Evolutionary conservation across 2,797 vertebrate species (phyloP), one percentile per base, ranked within the genome.

Genomic region (Sphaeramia orbicularis): DNA sequence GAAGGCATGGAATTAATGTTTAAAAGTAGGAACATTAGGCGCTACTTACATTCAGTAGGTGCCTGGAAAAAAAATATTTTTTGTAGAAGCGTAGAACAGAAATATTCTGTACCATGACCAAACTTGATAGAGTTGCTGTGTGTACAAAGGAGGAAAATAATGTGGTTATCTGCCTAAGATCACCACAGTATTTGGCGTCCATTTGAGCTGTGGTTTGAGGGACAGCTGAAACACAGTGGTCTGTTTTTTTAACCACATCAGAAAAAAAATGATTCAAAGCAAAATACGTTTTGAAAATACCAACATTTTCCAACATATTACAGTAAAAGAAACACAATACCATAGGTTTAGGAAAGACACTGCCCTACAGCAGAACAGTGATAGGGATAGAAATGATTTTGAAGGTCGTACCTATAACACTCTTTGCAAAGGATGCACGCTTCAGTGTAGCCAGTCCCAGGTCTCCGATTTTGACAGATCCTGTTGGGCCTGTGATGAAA

Each of bases 391-490:
- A 85, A 85, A 72, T 66, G 65, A 81, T 71, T 74, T 78, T 7
- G 40, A 68, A 83, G 69, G 69, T 87, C 96, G 84, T 96, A 99
- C 97, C 97, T 97, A 99, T 99, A 68, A 99, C 98, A 86, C 97
- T 99, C 93, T 99, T 99, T 92, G 98, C 97, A 92, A 99, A 99
- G 62, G 98, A 99, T 71, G 98, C 91, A 15, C 98, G 93, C 92
- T 99, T 99, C 65, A 99, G 90, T 6, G 98, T 99, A 55, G 98
- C 98, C 83, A 99, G 91, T 71, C 98, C 98, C 6, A 99, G 92
- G 90, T 99, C 98, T 88, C 98, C 98, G 53, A 99, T 99, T 94
- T 99, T 99, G 81, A 99, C 98, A 0, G 98, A 99, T 91, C 98
- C 98, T 2, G 98, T 99, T 48, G 98, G 98, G 76, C 98, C 98